Percentiles rank a stretch among this genome's conserved stretches.
phyloP scores from a whole-genome alignment of 1,140 invertebrate species.

The Pectinophora gossypiella region DNA sequence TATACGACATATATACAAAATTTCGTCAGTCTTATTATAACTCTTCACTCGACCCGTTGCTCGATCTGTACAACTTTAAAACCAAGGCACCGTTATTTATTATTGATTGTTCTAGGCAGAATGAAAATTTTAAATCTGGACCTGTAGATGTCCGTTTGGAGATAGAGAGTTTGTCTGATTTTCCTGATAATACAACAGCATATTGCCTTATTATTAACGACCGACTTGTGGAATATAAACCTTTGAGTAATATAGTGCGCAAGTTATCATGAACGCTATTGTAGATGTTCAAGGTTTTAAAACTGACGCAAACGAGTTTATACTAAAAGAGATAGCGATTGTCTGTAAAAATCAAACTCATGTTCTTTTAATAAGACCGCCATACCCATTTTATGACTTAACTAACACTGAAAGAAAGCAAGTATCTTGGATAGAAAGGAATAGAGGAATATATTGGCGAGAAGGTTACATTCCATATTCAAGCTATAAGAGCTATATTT shows the following conservation, averaged over 20 bases:
- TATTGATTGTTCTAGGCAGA: slow-evolving; percentile 15
- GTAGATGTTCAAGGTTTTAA: slow-evolving; percentile 20
- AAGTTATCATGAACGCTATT: slow-evolving; percentile 18
- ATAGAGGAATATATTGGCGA: slow-evolving; percentile 4
- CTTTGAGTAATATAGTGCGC: slow-evolving; percentile 20
- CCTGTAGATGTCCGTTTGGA: slow-evolving; percentile 20
- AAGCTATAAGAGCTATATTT: background rate
- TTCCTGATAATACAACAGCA: slow-evolving; percentile 22
- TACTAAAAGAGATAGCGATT: slow-evolving; percentile 20
- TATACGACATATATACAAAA: slow-evolving; percentile 16
- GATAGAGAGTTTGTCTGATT: slow-evolving; percentile 15
- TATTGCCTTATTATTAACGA: slow-evolving; percentile 30
- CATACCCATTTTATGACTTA: slow-evolving; percentile 7
- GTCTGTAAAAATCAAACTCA: slow-evolving; percentile 5
- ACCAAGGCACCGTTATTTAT: slow-evolving; percentile 10
- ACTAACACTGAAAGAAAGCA: background rate
- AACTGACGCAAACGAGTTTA: slow-evolving; percentile 13
- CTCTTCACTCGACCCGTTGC: slow-evolving; percentile 5
- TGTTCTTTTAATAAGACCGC: slow-evolving; percentile 13
- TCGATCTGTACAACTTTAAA: slow-evolving; percentile 5
- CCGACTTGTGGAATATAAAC: slow-evolving; percentile 22
- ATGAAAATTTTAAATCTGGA: slow-evolving; percentile 19
- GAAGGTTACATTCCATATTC: slow-evolving; percentile 5
- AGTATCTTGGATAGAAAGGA: slow-evolving; percentile 6
- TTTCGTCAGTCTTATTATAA: slow-evolving; percentile 19